These are phyloP conservation scores for Dusona sp. DNA, from an alignment of 2,888 invertebrate species.

Conservation along the genomic window DNA sequence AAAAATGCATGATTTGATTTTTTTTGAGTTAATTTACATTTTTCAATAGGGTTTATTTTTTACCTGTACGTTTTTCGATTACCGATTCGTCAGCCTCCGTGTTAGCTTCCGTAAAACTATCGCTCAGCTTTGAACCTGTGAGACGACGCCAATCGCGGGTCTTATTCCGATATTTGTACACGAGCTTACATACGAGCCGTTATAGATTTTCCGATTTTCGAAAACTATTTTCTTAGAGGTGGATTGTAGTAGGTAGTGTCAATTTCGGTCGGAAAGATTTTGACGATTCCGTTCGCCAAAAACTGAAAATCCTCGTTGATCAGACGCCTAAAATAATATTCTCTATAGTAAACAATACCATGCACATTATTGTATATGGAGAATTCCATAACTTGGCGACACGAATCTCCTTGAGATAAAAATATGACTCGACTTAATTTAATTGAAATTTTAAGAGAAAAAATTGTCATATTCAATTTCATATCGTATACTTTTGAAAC, in stretches of 20 bases:
- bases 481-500: no score
- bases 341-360: not conserved
- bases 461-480: no score
- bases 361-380: no score
- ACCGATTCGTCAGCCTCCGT: not conserved
- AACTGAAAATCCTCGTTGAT: not conserved
- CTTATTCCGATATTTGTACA: constrained; percentile 32
- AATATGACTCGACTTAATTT: no score
- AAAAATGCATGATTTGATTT: not conserved
- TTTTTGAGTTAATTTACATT: not conserved
- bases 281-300: not conserved
- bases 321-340: constrained; percentile 1
- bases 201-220: not conserved
- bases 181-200: constrained; percentile 23
- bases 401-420: not conserved
- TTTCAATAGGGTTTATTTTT: not conserved
- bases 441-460: no score
- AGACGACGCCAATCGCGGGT: constrained; percentile 15
- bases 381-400: no score
- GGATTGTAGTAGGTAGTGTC: constrained; percentile 6
- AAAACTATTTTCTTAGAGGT: constrained; percentile 1
- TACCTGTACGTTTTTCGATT: not conserved
- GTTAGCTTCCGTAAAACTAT: constrained; percentile 12
- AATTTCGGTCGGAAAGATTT: constrained; percentile 4
- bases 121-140: constrained; percentile 16